A percentile compares a stretch with the other conserved stretches of the same genome.
These are phyloP conservation scores for Archips crataeganus DNA, from an alignment of 2,888 invertebrate species.

Conservation along the genomic window DNA sequence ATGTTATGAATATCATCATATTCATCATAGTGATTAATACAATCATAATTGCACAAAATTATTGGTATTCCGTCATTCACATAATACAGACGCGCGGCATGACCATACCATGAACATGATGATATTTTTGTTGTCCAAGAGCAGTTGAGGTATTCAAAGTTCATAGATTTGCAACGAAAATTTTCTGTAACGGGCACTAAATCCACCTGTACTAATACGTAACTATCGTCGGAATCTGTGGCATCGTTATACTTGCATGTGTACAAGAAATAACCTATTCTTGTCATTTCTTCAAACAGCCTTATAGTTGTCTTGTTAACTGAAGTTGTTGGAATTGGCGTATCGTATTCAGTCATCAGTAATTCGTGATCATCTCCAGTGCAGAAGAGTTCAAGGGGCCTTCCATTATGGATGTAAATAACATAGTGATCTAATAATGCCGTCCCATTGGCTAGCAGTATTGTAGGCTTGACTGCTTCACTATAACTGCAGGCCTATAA, in stretches of 20 bases:
- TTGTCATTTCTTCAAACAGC: neutral
- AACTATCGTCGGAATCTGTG: too few species aligned
- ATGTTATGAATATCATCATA: neutral
- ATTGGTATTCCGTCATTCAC: neutral
- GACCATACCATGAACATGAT: neutral
- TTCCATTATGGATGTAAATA: neutral
- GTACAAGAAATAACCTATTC: neutral
- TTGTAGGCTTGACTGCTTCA: too few species aligned
- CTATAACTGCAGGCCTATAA: too few species aligned
- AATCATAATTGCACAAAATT: neutral
- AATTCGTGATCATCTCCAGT: neutral
- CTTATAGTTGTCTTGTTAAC: neutral
- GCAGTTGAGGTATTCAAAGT: neutral
- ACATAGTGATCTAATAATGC: too few species aligned
- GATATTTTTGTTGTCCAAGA: neutral
- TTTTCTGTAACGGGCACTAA: neutral
- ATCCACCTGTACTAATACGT: neutral
- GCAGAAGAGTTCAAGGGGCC: neutral
- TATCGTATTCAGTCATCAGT: neutral
- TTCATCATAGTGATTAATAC: too few species aligned
- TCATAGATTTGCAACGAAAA: neutral
- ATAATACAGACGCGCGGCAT: neutral
- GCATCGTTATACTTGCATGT: neutral
- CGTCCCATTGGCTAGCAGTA: too few species aligned
- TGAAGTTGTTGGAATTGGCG: neutral